Base-by-base conservation (phyloP, 2,888 invertebrate genomes). In the Geotrupes spiniger region DNA sequence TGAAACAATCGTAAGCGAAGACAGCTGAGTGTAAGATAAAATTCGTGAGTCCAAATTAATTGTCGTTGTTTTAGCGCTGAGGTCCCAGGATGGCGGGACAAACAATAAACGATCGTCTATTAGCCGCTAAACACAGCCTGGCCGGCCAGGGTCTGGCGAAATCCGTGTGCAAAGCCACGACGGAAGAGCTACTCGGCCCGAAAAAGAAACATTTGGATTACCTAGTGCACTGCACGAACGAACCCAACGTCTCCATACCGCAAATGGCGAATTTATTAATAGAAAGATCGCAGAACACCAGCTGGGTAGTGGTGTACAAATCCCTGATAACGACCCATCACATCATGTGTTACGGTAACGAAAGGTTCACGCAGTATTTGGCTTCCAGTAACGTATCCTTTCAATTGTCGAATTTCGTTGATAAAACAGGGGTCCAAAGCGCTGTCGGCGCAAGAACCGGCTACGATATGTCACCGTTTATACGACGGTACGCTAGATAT, bases 161-260 rank as follows among this genome's bases (percentile, higher is more conserved):
- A 82, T 94, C 97, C 63, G 98, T 99, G 65, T 98, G 99, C 82
- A 99, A 99, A 83, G 97, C 99, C 56, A 99, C 99, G 60, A 99
- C 99, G 62, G 99, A 99, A 82, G 99, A 99, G 82, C 85, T 98
- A 79, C 92, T 98, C 77, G 97, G 95, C 59, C 99, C 99, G 57
- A 99, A 99, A 83, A 97, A 97, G 85, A 99, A 99, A 80, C 99
- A 99, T 83, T 87, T 99, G 76, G 99, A 99, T 78, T 99, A 99
- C 84, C 82, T 99, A 76, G 89, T 99, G 69, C 97, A 98, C 74
- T 99, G 99, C 80, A 99, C 99, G 71, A 97, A 98, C 77, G 99
- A 99, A 79, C 97, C 99, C 51, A 99, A 99, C 77, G 98, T 99
- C 51, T 98, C 98, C 54, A 99, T 99, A 78, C 99, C 99, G 64